Evolutionary conservation across 2,797 vertebrate species (phyloP).

Genomic region (Hyperoplus lanceolatus): DNA sequence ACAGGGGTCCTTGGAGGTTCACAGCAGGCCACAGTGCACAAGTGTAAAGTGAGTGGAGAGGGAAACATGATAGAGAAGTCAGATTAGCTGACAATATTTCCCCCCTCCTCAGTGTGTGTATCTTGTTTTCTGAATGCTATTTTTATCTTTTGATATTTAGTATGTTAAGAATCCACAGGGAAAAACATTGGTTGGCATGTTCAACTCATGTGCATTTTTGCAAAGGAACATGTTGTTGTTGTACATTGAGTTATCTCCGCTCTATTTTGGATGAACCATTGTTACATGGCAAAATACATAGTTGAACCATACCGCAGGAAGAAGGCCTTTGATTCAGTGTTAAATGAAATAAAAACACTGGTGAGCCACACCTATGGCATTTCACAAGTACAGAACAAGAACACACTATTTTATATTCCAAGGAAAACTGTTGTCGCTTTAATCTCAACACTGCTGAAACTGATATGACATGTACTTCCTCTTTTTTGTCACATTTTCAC

Average conservation of each 20-base stretch:
- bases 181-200: background rate
- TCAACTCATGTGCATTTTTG: no score
- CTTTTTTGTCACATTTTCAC: background rate
- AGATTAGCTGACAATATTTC: background rate
- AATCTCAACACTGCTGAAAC: background rate
- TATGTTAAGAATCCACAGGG: background rate
- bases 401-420: background rate
- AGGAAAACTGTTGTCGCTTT: background rate
- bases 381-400: background rate
- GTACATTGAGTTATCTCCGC: background rate
- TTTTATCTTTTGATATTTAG: background rate
- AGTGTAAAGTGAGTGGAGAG: slow-evolving; percentile 28
- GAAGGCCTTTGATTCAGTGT: background rate
- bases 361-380: background rate
- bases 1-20: slow-evolving; percentile 37
- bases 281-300: background rate
- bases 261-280: background rate
- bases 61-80: slow-evolving; percentile 14
- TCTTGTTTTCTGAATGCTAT: background rate
- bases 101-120: background rate
- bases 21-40: slow-evolving; percentile 23
- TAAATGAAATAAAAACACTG: background rate
- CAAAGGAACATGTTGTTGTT: background rate
- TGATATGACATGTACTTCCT: background rate
- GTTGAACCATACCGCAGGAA: no score